A percentile compares a stretch with the other conserved stretches of the same genome.
phyloP scores from a whole-genome alignment of 2,113 vertebrate genomes.

The Oryzias woworae region DNA sequence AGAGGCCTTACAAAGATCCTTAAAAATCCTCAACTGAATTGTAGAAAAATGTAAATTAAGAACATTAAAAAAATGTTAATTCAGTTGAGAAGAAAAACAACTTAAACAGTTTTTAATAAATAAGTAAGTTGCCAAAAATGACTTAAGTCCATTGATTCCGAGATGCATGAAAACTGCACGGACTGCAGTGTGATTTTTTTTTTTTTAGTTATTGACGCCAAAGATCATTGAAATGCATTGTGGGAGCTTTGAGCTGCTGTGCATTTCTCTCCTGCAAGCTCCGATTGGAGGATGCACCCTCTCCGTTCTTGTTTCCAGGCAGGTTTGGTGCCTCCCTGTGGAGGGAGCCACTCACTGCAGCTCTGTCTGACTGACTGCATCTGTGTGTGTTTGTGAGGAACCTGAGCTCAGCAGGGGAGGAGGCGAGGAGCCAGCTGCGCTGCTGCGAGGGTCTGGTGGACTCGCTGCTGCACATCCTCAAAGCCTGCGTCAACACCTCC shows the following conservation, averaged over 20 bases:
- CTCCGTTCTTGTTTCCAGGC: slow-evolving; percentile 65
- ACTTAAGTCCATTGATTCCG: background rate
- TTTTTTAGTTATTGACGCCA: slow-evolving; percentile 3
- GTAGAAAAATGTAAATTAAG: too few species aligned
- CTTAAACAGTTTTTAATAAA: too few species aligned
- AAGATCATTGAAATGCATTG: slow-evolving; percentile 57
- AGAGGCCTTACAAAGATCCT: too few species aligned
- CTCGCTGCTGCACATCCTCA: slow-evolving; percentile 92
- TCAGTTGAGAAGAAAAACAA: too few species aligned
- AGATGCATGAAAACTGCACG: background rate
- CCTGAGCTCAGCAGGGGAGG: slow-evolving; percentile 94
- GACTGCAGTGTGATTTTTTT: background rate
- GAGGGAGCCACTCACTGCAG: slow-evolving; percentile 53
- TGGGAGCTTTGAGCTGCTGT: slow-evolving; percentile 44
- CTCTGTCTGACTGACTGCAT: slow-evolving; percentile 14
- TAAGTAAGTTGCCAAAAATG: too few species aligned
- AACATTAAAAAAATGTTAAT: too few species aligned
- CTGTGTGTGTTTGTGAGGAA: slow-evolving; percentile 78
- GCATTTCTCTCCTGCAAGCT: slow-evolving; percentile 40
- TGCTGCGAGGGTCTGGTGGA: slow-evolving; percentile 93
- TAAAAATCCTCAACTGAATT: too few species aligned
- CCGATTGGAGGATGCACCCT: slow-evolving; percentile 55
- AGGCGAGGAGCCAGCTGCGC: slow-evolving; percentile 93
- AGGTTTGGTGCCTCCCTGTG: slow-evolving; percentile 64
- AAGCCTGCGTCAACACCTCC: slow-evolving; percentile 92